Evolutionary conservation across 2,113 vertebrate genomes (phyloP).

Genomic region (Pithys albifrons): DNA sequence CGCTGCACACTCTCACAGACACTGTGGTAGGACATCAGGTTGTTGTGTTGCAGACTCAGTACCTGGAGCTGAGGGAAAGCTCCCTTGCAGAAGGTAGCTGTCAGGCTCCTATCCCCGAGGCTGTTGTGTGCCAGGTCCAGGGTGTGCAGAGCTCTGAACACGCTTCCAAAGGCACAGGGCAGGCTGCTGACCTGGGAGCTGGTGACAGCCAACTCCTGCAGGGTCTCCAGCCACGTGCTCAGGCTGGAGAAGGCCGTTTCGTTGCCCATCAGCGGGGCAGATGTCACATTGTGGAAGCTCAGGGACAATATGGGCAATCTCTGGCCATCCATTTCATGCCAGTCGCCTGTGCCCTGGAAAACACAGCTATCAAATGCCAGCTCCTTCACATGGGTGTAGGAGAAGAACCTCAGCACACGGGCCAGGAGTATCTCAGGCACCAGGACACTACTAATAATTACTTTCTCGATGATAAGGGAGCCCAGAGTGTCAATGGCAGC

Average conservation of each 20-base stretch:
- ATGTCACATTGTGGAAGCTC: slow-evolving; percentile 55
- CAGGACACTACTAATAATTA: slow-evolving; percentile 40
- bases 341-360: background rate
- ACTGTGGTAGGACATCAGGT: slow-evolving; percentile 6
- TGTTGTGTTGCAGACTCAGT: slow-evolving; percentile 57
- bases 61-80: slow-evolving; percentile 66
- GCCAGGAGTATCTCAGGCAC: slow-evolving; percentile 64
- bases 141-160: slow-evolving; percentile 41
- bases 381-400: slow-evolving; percentile 54
- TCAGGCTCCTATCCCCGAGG: slow-evolving; percentile 21
- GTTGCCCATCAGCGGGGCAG: background rate
- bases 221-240: slow-evolving; percentile 54
- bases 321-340: background rate
- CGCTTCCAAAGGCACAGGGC: slow-evolving; percentile 37
- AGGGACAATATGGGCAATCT: slow-evolving; percentile 42
- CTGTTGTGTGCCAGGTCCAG: slow-evolving; percentile 73
- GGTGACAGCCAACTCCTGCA: slow-evolving; percentile 60
- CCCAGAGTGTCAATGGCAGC: background rate
- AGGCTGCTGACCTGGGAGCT: slow-evolving; percentile 12
- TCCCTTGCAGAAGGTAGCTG: slow-evolving; percentile 23
- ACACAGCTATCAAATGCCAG: slow-evolving; percentile 66
- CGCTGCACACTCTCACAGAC: slow-evolving; percentile 29
- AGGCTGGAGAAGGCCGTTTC: slow-evolving; percentile 19
- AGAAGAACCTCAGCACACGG: slow-evolving; percentile 44
- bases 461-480: slow-evolving; percentile 28